Conservation (phyloP, 2,888 invertebrate species). For the Rhagonycha fulva region DNA sequence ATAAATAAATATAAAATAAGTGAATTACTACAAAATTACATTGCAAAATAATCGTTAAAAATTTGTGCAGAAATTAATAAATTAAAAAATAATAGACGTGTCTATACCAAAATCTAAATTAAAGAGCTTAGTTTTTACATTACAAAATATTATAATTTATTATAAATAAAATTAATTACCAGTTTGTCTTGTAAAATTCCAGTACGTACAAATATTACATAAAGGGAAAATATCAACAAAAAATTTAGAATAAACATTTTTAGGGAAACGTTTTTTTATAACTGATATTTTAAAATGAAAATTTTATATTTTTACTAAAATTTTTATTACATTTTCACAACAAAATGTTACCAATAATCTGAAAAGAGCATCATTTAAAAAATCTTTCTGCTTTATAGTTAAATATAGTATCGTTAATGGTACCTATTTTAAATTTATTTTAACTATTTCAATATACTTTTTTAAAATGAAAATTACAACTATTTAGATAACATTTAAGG, state of each 20-base stretch:
- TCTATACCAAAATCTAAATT: too few relatives aligned
- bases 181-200: not conserved
- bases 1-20: too few relatives aligned
- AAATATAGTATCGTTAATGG: not conserved
- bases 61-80: too few relatives aligned
- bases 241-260: not conserved
- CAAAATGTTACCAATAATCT: not conserved
- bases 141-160: too few relatives aligned
- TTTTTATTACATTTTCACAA: not conserved
- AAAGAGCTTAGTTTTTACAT: too few relatives aligned
- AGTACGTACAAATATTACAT: not conserved
- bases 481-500: not conserved
- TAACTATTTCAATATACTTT: not conserved
- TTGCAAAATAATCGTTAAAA: too few relatives aligned
- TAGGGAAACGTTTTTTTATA: not conserved
- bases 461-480: not conserved
- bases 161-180: not conserved
- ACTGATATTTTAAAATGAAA: not conserved
- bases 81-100: too few relatives aligned
- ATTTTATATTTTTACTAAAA: not conserved
- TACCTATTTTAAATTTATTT: not conserved
- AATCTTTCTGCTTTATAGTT: not conserved
- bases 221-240: not conserved
- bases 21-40: too few relatives aligned
- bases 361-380: not conserved